Conservation (phyloP, 2,113 vertebrate genomes). For the Gnathonemus echidnorhynchus region DNA sequence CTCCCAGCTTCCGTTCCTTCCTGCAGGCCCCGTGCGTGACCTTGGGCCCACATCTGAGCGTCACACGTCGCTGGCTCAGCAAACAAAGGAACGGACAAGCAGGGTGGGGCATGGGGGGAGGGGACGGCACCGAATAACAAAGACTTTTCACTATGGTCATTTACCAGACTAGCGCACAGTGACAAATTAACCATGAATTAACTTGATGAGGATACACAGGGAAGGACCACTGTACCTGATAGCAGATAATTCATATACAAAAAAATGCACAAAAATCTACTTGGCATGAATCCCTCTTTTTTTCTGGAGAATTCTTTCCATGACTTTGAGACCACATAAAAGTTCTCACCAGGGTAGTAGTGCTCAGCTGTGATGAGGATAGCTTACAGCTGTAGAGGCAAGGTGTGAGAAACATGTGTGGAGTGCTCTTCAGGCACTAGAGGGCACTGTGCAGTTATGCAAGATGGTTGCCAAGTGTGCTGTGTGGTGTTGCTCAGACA, state of each 20-base stretch:
- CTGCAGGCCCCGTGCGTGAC: background rate
- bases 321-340: constrained; percentile 57
- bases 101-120: background rate
- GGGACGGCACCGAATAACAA: background rate
- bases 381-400: background rate
- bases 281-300: background rate
- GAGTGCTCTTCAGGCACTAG: constrained; percentile 64
- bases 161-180: background rate
- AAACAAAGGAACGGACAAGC: constrained; percentile 37
- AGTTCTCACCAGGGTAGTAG: constrained; percentile 54
- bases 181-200: background rate
- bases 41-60: constrained; percentile 13
- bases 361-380: constrained; percentile 38
- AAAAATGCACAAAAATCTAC: background rate
- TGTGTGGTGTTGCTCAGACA: background rate
- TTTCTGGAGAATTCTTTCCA: constrained; percentile 33
- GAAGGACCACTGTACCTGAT: background rate
- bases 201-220: background rate
- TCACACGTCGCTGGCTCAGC: constrained; percentile 26
- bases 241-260: background rate
- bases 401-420: constrained; percentile 53
- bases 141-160: background rate
- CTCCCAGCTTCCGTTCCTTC: background rate
- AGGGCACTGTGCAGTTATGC: constrained; percentile 75
- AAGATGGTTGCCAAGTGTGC: constrained; percentile 36